Conservation (phyloP, 2,113 vertebrate species). For the Buteo buteo region DNA sequence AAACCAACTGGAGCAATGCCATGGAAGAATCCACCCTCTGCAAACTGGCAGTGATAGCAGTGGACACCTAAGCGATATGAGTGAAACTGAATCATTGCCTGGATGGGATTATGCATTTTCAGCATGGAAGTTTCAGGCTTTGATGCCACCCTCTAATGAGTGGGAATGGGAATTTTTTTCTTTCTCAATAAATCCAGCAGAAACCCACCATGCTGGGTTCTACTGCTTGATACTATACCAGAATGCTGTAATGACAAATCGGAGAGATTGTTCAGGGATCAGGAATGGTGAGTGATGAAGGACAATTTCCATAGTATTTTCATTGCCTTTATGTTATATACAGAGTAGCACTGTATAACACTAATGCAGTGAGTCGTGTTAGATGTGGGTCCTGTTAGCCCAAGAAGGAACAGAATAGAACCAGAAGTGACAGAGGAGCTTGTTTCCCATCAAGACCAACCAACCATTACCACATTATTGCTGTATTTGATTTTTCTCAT, state of each 20-base stretch:
- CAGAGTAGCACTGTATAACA: not conserved
- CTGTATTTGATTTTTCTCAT: slow-evolving; percentile 1
- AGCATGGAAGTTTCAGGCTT: not conserved
- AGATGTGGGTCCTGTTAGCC: not conserved
- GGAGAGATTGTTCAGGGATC: not conserved
- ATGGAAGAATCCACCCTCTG: not conserved
- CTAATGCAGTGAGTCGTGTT: not conserved
- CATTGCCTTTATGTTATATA: not conserved
- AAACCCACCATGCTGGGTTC: not conserved
- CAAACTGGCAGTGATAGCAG: not conserved
- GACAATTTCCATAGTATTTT: not conserved
- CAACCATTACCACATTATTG: not conserved
- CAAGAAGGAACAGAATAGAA: not conserved
- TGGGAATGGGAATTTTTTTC: not conserved
- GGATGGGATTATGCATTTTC: not conserved
- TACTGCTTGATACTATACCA: not conserved
- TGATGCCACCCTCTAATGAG: not conserved
- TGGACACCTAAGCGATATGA: not conserved
- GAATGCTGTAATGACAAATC: not conserved
- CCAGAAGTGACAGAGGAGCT: not conserved
- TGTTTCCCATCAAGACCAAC: not conserved
- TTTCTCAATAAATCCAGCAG: not conserved
- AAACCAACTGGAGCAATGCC: not conserved
- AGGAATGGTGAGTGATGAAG: not conserved
- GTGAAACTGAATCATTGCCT: not conserved